Percentiles rank a stretch among this genome's conserved stretches.
Evolutionary conservation across 2,797 vertebrate species (phyloP).

Genomic region (Ateles fusciceps): DNA sequence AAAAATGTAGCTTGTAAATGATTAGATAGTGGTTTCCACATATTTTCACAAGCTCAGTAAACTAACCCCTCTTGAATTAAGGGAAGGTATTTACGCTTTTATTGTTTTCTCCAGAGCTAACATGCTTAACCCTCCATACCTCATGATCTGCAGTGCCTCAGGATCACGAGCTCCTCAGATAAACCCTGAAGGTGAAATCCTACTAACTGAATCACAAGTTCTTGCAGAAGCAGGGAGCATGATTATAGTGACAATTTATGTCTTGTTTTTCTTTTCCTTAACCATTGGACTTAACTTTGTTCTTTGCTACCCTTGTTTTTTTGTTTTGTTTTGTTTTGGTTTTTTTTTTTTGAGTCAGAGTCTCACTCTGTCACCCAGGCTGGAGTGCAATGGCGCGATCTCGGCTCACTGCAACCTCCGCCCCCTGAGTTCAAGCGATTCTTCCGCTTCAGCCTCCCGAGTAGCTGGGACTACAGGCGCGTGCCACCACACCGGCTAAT

Average conservation of each 20-base stretch:
- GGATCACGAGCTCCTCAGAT: neutral
- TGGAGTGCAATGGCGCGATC: no score
- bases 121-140: neutral
- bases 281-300: neutral
- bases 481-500: no score
- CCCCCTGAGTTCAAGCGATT: no score
- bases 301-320: neutral
- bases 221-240: neutral
- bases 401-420: no score
- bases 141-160: neutral
- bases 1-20: neutral
- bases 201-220: neutral
- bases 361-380: no score
- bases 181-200: neutral
- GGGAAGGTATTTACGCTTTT: neutral
- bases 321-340: neutral
- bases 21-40: neutral
- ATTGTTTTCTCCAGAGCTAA: neutral
- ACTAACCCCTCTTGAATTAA: neutral
- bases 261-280: neutral
- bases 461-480: no score
- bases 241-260: neutral
- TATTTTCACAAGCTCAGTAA: conserved; percentile 13
- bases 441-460: no score
- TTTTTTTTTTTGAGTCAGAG: neutral